Conservation (phyloP, 2,797 vertebrate genomes). For the Leontopithecus rosalia region DNA sequence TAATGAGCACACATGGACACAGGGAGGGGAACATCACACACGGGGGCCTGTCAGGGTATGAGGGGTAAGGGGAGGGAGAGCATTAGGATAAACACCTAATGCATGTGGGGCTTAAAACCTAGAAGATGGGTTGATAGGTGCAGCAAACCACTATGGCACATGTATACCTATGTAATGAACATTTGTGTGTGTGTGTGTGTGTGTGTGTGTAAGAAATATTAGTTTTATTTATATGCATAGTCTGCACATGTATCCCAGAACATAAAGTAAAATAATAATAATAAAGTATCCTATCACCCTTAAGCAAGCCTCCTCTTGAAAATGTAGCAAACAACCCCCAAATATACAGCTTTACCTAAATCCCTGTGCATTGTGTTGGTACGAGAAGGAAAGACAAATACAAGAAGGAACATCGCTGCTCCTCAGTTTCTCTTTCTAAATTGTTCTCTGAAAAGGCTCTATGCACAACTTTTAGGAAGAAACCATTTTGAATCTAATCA, state of each 20-base stretch:
- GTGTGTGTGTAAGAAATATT: no score
- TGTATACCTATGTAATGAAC: background rate
- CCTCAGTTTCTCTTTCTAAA: background rate
- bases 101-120: background rate
- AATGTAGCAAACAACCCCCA: background rate
- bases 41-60: fast-evolving
- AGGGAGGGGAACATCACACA: background rate
- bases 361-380: background rate
- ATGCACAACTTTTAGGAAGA: background rate
- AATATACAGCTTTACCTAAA: background rate
- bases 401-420: background rate
- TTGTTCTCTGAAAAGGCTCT: background rate
- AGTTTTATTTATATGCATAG: background rate
- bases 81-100: background rate
- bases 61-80: background rate
- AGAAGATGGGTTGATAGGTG: no score
- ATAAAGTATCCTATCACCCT: background rate
- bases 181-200: no score
- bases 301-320: background rate
- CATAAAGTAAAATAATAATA: background rate
- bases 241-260: background rate
- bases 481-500: background rate
- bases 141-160: background rate
- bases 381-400: background rate
- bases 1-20: background rate